A percentile compares a stretch with the other conserved stretches of the same genome.
phyloP scores from a whole-genome alignment of 2,113 vertebrate species.

The Neodon shergylaensis region DNA sequence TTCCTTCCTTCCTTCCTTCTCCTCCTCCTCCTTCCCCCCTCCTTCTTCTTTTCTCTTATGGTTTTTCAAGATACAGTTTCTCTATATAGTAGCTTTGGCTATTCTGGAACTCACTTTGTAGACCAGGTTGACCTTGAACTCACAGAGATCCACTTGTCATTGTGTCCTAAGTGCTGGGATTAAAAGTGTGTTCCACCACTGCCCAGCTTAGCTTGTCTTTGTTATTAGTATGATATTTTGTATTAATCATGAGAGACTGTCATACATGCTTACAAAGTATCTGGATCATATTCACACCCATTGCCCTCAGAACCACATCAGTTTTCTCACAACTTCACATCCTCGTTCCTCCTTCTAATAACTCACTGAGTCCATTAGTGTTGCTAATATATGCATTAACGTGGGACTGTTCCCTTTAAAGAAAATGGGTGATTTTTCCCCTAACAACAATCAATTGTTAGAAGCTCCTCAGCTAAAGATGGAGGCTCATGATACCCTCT shows the following conservation, averaged over 20 bases:
- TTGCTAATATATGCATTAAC: not conserved
- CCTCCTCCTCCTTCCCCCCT: too few relatives aligned
- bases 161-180: not conserved
- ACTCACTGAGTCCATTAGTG: not conserved
- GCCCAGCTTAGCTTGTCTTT: not conserved
- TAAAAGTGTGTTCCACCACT: too few relatives aligned
- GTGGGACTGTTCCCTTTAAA: not conserved
- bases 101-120: not conserved
- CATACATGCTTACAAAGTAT: not conserved
- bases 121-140: not conserved
- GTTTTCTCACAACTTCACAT: not conserved
- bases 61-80: too few relatives aligned
- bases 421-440: not conserved
- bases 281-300: not conserved
- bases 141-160: not conserved
- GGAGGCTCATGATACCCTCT: not conserved
- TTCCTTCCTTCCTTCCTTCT: too few relatives aligned
- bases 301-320: not conserved
- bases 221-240: not conserved
- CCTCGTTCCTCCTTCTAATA: not conserved
- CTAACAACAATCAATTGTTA: not conserved
- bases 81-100: not conserved
- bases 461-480: not conserved
- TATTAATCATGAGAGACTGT: not conserved
- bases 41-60: too few relatives aligned